phyloP scores from a whole-genome alignment of 2,888 invertebrate species.

The Cataglyphis albicans region DNA sequence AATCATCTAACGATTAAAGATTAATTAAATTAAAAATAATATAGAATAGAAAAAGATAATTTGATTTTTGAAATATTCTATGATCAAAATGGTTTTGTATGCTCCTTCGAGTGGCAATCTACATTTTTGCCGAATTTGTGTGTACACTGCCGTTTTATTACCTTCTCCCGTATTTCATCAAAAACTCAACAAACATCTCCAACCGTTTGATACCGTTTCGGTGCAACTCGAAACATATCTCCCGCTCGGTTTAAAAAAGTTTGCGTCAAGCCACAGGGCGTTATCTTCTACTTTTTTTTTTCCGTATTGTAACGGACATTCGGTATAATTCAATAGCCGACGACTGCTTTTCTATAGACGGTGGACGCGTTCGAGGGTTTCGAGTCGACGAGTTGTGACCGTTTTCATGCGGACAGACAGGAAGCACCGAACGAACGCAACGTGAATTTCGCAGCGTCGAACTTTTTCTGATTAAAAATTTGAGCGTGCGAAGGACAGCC shows the following conservation, averaged over 20 bases:
- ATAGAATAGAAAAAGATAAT: neutral
- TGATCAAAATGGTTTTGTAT: neutral
- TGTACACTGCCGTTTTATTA: conserved; percentile 34
- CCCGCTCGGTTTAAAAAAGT: conserved; percentile 36
- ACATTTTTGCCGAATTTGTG: conserved; percentile 28
- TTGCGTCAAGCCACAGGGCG: conserved; percentile 33
- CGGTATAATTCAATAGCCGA: conserved; percentile 46
- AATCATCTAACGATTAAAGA: conserved; percentile 2
- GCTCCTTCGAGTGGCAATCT: conserved; percentile 9
- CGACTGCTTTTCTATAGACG: conserved; percentile 43
- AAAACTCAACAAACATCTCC: conserved; percentile 23
- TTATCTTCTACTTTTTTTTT: conserved; percentile 32
- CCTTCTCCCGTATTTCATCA: conserved; percentile 4
- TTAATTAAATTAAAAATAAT: neutral
- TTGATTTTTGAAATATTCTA: conserved; percentile 5
- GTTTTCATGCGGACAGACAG: conserved; percentile 40
- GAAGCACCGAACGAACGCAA: conserved; percentile 41
- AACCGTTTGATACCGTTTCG: neutral
- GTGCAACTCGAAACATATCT: conserved; percentile 29
- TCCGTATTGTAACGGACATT: conserved; percentile 30
- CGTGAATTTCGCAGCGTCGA: conserved; percentile 53
- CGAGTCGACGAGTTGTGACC: conserved; percentile 39
- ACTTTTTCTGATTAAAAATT: conserved; percentile 60
- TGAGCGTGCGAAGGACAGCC: conserved; percentile 14
- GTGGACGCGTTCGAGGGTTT: conserved; percentile 31